phyloP scores from a whole-genome alignment of 2,797 vertebrate genomes.

The Urophycis tenuis region DNA sequence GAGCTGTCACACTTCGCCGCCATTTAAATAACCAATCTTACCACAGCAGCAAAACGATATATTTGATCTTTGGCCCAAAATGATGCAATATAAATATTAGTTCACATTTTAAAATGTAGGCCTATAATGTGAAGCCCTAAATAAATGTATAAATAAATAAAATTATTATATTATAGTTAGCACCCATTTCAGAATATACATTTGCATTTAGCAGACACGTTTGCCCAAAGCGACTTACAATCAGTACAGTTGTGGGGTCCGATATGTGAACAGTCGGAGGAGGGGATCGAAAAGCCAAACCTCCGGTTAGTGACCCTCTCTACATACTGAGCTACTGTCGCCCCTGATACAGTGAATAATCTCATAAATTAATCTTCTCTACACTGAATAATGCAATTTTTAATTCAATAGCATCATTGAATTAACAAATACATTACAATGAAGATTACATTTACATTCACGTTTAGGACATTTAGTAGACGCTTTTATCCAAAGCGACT shows the following conservation, averaged over 20 bases:
- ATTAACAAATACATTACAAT: not conserved
- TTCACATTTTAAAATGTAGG: not conserved
- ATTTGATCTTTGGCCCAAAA: not conserved
- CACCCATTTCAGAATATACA: not conserved
- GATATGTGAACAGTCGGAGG: too few relatives aligned
- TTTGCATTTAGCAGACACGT: too few relatives aligned
- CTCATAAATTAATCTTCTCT: too few relatives aligned
- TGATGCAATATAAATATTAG: not conserved
- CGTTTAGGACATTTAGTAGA: too few relatives aligned
- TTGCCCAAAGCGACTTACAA: too few relatives aligned
- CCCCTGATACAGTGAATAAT: not conserved
- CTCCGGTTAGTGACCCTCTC: too few relatives aligned
- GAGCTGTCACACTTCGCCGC: not conserved
- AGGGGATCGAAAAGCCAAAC: too few relatives aligned
- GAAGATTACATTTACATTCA: too few relatives aligned
- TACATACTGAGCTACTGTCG: too few relatives aligned
- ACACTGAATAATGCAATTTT: too few relatives aligned
- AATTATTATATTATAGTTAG: not conserved
- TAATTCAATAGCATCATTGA: not conserved
- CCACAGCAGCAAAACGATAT: not conserved
- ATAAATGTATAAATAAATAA: not conserved
- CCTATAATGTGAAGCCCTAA: not conserved
- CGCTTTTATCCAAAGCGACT: too few relatives aligned
- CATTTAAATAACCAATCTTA: not conserved
- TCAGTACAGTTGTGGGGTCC: too few relatives aligned